Conservation (phyloP, 1,140 invertebrate genomes). For the Calliphora vicina region DNA sequence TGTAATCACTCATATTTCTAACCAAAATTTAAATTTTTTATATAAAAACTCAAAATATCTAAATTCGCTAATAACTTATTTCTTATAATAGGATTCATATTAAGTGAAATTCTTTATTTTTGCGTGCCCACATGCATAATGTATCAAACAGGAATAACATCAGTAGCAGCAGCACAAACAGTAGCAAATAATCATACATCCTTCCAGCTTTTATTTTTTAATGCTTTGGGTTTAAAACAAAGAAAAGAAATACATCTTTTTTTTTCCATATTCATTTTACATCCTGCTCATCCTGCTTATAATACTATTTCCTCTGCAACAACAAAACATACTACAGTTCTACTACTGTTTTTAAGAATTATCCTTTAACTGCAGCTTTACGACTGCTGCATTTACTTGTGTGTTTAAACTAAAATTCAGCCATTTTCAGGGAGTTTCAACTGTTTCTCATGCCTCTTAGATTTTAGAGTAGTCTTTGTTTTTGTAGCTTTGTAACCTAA, state of each 20-base stretch:
- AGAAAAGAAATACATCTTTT: background rate
- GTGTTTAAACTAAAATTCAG: background rate
- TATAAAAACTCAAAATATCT: no score
- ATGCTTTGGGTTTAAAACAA: constrained; percentile 2
- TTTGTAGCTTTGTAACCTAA: background rate
- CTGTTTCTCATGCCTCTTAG: no score
- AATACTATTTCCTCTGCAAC: no score
- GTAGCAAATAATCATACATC: background rate
- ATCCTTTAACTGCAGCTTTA: constrained; percentile 6
- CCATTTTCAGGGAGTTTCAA: no score
- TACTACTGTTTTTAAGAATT: no score
- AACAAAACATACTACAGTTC: no score
- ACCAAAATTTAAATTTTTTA: no score
- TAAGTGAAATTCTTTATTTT: background rate
- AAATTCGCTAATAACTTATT: no score
- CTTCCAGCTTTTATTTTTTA: background rate
- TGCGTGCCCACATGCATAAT: constrained; percentile 15
- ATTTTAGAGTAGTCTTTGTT: no score
- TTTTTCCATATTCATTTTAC: background rate
- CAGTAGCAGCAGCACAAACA: background rate
- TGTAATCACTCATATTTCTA: no score
- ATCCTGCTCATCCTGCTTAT: background rate
- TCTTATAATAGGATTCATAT: no score
- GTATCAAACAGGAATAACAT: background rate
- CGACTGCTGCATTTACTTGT: background rate